phyloP scores from a whole-genome alignment of 2,113 vertebrate genomes.

The Octodon degus region DNA sequence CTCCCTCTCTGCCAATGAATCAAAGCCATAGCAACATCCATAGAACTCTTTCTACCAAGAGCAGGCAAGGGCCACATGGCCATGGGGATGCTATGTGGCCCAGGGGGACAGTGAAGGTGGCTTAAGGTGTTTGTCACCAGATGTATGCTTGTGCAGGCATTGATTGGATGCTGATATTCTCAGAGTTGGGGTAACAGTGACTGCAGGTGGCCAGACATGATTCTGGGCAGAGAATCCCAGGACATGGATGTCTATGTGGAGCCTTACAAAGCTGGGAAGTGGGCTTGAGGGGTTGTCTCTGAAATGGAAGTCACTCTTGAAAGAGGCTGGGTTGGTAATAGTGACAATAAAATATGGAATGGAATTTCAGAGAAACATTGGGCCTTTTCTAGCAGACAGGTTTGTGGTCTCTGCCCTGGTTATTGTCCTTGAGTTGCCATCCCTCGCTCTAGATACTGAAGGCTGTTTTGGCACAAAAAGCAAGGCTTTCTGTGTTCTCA shows the following conservation, averaged over 20 bases:
- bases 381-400: background rate
- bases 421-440: background rate
- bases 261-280: too few relatives aligned
- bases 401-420: background rate
- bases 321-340: background rate
- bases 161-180: background rate
- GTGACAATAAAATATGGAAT: background rate
- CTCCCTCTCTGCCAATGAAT: background rate
- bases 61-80: background rate
- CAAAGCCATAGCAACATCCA: background rate
- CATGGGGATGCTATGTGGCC: background rate
- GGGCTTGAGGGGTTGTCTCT: background rate
- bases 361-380: background rate
- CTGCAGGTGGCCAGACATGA: background rate
- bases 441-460: background rate
- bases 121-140: background rate
- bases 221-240: background rate
- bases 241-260: background rate
- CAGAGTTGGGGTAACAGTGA: background rate
- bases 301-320: background rate
- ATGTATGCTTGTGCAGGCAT: background rate
- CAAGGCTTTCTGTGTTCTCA: background rate
- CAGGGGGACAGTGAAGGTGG: background rate
- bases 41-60: background rate
- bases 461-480: background rate